A percentile compares a stretch with the other conserved stretches of the same genome.
These are phyloP conservation scores for Chionis minor DNA, from an alignment of 2,113 vertebrate species.

Conservation along the genomic window DNA sequence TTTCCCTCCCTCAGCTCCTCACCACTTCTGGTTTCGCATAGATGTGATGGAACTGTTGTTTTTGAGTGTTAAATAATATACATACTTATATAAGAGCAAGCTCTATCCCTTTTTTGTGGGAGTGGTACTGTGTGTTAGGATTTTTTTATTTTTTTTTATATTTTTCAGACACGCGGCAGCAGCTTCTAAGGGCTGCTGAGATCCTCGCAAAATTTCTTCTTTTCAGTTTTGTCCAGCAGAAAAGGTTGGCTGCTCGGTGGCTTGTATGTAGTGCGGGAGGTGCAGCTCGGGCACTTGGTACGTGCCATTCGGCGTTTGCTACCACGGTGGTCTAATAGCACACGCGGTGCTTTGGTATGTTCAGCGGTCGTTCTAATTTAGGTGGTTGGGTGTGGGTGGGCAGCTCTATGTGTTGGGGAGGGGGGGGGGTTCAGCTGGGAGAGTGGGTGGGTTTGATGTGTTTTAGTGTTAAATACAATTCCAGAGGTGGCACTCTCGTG, in stretches of 20 bases:
- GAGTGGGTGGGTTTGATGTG: neutral
- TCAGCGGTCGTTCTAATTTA: fast-evolving
- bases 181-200: neutral
- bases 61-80: conserved; percentile 60
- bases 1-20: neutral
- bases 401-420: neutral
- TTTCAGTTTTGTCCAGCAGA: fast-evolving
- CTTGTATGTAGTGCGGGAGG: neutral
- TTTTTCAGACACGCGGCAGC: neutral
- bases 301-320: fast-evolving
- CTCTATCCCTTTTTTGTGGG: conserved; percentile 11
- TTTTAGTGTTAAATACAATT: neutral
- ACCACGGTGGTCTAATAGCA: neutral
- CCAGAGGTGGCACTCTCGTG: neutral
- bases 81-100: conserved; percentile 55
- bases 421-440: neutral
- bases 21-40: neutral
- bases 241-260: neutral
- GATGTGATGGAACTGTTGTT: conserved; percentile 37
- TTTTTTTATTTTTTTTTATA: neutral
- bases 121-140: neutral
- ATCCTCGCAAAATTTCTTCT: neutral
- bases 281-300: fast-evolving
- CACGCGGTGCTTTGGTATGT: fast-evolving
- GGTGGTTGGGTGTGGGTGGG: neutral